Evolutionary conservation across 2,888 invertebrate genomes (phyloP).

Genomic region (Eulithis testata): DNA sequence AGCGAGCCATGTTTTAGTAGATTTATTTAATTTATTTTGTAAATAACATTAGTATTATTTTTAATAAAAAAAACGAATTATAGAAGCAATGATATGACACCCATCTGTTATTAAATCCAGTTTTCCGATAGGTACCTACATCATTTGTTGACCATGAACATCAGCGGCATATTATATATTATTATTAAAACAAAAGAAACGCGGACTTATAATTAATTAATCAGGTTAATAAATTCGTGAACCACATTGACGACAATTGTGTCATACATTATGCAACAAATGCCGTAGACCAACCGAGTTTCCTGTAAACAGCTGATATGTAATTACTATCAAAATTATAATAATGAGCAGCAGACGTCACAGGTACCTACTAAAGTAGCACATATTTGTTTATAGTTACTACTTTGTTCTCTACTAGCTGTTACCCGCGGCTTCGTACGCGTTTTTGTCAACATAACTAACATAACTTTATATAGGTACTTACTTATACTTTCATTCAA

Average conservation of each 20-base stretch:
- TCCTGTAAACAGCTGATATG: slow-evolving; percentile 5
- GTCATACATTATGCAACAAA: slow-evolving; percentile 9
- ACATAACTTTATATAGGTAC: no score
- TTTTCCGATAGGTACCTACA: no score
- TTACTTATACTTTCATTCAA: no score
- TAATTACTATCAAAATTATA: neutral
- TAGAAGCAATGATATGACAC: no score
- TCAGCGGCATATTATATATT: no score
- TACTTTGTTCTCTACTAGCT: no score
- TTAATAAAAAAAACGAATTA: neutral
- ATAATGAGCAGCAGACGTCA: neutral
- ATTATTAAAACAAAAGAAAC: no score
- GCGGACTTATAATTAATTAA: neutral
- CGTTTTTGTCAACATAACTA: no score
- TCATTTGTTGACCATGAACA: no score
- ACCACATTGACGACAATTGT: neutral
- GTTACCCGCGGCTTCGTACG: no score
- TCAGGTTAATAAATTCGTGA: neutral
- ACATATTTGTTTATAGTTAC: no score
- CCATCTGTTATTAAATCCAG: no score
- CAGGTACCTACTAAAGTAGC: neutral
- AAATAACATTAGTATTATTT: neutral
- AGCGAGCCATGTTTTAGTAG: neutral
- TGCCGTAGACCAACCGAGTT: neutral
- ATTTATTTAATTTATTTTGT: slow-evolving; percentile 18